Base-by-base conservation (phyloP, 1,140 invertebrate species). In the Cephus cinctus region DNA sequence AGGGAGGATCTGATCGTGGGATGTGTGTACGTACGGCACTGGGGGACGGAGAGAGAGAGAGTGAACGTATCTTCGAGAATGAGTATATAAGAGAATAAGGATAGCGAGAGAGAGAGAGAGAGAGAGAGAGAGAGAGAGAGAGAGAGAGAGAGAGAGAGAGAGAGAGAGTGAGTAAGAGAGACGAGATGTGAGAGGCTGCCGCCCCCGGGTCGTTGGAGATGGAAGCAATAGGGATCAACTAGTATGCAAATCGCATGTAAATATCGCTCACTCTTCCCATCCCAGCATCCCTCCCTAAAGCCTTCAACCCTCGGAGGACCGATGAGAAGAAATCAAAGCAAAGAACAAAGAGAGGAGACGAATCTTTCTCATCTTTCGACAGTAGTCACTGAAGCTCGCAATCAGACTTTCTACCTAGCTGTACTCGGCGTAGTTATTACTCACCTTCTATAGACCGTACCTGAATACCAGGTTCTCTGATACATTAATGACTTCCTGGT, bases 181-280 rank as follows among this genome's bases (percentile, higher is more conserved):
- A 18, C 14, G 9, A 16, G 43, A 43, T 48, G 27, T 20, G 34
- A 34, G 22, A 36, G 31, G 39, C 60, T 63, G 67, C 65, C 68
- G 65, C 68, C 67, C 68, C 56, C 50, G 66, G 55, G 59, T 70
- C 60, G 73, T 69, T 69, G 67, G 70, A 77, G 69, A 72, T 75
- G 71, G 73, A 75, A 77, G 75, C 73, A 76, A 76, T 76, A 76
- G 73, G 74, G 75, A 76, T 77, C 75, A 77, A 77, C 75, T 77
- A 76, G 75, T 77, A 77, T 77, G 75, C 73, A 75, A 77, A 77
- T 77, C 63, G 62, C 65, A 77, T 77, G 73, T 76, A 77, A 77
- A 77, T 77, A 76, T 75, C 71, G 64, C 64, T 71, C 73, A 71
- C 72, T 75, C 71, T 73, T 67, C 68, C 59, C n/a, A n/a, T n/a